phyloP scores from a whole-genome alignment of 2,797 vertebrate species.

The Micrastur ruficollis region DNA sequence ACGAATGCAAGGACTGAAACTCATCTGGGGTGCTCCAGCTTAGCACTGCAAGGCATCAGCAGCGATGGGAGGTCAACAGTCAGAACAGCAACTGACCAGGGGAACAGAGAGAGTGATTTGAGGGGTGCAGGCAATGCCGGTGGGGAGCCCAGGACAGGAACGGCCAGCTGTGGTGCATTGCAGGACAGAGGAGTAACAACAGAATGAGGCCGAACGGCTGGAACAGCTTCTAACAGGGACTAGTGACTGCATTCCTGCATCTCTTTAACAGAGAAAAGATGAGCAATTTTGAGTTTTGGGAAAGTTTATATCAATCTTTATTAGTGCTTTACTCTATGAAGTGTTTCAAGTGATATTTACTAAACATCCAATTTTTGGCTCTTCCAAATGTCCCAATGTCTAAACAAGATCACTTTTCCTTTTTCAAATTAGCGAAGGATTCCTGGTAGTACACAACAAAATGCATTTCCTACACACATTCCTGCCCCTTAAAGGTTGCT shows the following conservation, averaged over 20 bases:
- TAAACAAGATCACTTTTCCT: background rate
- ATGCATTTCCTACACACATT: background rate
- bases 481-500: background rate
- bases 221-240: background rate
- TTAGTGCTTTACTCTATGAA: background rate
- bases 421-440: background rate
- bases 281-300: background rate
- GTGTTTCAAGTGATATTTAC: background rate
- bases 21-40: background rate
- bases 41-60: background rate
- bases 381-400: background rate
- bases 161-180: background rate
- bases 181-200: background rate
- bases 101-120: background rate
- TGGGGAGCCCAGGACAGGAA: background rate
- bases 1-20: background rate
- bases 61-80: background rate
- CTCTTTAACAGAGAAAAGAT: background rate
- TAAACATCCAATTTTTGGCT: background rate
- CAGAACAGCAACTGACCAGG: background rate
- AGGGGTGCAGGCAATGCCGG: background rate
- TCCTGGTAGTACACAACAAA: background rate
- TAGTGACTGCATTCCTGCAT: background rate
- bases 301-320: background rate
- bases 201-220: background rate